phyloP scores from a whole-genome alignment of 2,113 vertebrate genomes.

The Lathamus discolor region DNA sequence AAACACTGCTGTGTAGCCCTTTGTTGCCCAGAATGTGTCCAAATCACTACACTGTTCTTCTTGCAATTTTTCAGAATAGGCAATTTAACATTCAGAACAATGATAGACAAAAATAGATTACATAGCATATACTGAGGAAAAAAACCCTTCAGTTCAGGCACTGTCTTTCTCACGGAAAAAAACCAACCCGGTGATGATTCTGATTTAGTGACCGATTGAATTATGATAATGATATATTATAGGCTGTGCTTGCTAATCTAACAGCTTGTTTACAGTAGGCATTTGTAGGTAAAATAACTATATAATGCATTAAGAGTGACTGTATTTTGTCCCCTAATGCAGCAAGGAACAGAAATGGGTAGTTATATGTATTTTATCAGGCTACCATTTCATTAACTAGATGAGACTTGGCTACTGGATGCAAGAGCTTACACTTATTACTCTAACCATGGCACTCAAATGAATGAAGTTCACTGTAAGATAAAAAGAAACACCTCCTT shows the following conservation, averaged over 20 bases:
- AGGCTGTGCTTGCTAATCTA: slow-evolving; percentile 26
- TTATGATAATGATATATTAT: slow-evolving; percentile 36
- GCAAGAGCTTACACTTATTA: not conserved
- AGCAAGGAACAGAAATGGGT: not conserved
- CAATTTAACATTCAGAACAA: not conserved
- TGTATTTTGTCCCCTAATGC: not conserved
- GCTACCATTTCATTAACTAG: not conserved
- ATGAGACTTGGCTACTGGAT: not conserved
- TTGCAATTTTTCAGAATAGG: not conserved
- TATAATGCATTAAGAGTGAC: not conserved
- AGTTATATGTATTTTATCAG: not conserved
- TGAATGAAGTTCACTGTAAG: slow-evolving; percentile 3
- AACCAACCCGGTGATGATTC: not conserved
- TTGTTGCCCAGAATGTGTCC: not conserved
- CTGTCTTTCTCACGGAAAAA: slow-evolving; percentile 39
- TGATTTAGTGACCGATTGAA: slow-evolving; percentile 39
- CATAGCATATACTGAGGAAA: not conserved
- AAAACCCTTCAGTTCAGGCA: not conserved
- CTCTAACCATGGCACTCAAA: not conserved
- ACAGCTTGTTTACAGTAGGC: slow-evolving; percentile 46
- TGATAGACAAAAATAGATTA: not conserved
- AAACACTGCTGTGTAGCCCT: not conserved
- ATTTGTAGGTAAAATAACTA: slow-evolving; percentile 47
- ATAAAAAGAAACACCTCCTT: not conserved
- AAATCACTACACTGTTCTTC: not conserved